Evolutionary conservation across 2,113 vertebrate species (phyloP), one percentile per base, ranked within the genome.

Genomic region (Ranitomeya imitator): DNA sequence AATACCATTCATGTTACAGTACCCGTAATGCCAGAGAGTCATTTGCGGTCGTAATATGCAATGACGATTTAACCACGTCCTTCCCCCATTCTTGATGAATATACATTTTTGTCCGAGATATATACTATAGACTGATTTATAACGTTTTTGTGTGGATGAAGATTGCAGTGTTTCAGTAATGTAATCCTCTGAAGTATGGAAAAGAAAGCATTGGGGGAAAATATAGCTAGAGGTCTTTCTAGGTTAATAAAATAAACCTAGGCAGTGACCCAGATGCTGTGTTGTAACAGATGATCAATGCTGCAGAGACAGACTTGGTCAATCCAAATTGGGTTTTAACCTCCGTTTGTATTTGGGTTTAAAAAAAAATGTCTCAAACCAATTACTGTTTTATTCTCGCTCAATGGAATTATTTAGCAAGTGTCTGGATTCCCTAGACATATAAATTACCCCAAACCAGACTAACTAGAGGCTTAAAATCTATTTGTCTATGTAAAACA

Each of bases 221-320:
- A 45, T 10, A 31, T 65, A 45, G 60, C 73, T 51, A 65, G 14
- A 78, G 37, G 76, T 86, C 61, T 80, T 79, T 78, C 77, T 69
- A 79, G 76, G 77, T 86, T 69, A 86, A 86, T 86, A 57, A 86
- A 86, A 86, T 86, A 86, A 86, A 52, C 76, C 7, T 7, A 61
- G 57, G 45, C 77, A 18, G 59, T 77, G 74, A 78, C 85, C 74
- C 85, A 86, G 31, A 86, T 86, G 85, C 51, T 52, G 16, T 86
- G 61, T 65, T 79, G 51, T 63, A 69, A 31, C 85, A 86, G 85
- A 86, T 79, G 77, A 86, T 87, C 79, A 37, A 51, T 59, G 65
- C 23, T 14, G 26, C 73, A 82, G 52, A 73, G 10, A 73, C 86
- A 77, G 78, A 51, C 78, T 6, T 67, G 65, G 23, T 83, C 79